Conservation (phyloP, 2,888 invertebrate species). For the Agrypnus murinus region DNA sequence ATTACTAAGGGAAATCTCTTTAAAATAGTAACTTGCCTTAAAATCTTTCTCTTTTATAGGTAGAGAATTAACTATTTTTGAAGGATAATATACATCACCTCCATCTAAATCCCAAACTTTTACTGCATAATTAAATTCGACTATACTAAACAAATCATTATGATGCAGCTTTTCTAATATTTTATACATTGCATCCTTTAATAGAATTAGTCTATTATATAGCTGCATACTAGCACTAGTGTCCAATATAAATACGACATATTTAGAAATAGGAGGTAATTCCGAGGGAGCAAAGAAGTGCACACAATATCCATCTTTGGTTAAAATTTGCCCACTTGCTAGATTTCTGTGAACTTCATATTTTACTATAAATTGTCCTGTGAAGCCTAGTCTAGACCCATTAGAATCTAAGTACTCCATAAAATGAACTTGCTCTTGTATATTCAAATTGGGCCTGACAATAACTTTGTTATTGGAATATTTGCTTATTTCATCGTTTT, state of each 20-base stretch:
- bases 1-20: neutral
- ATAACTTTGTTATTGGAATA: slow-evolving; percentile 65
- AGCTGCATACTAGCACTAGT: slow-evolving; percentile 85
- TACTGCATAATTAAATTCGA: slow-evolving; percentile 76
- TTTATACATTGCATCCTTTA: slow-evolving; percentile 79
- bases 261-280: slow-evolving; percentile 77
- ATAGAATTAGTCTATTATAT: slow-evolving; percentile 78
- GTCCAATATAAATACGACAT: slow-evolving; percentile 84
- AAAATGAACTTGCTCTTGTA: slow-evolving; percentile 73
- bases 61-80: neutral
- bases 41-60: neutral
- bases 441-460: slow-evolving; percentile 75
- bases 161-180: slow-evolving; percentile 78
- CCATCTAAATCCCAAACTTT: slow-evolving; percentile 74
- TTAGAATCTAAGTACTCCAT: slow-evolving; percentile 68
- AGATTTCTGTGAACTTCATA: slow-evolving; percentile 79
- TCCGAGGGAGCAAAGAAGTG: slow-evolving; percentile 82
- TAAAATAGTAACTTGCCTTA: neutral
- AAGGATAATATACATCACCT: slow-evolving; percentile 65
- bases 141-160: slow-evolving; percentile 80
- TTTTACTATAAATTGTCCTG: slow-evolving; percentile 81
- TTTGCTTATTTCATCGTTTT: too few species aligned
- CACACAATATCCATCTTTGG: slow-evolving; percentile 83
- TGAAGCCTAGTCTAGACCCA: slow-evolving; percentile 71
- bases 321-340: slow-evolving; percentile 76